Conservation (phyloP, 2,113 vertebrate species). For the Thymallus thymallus region DNA sequence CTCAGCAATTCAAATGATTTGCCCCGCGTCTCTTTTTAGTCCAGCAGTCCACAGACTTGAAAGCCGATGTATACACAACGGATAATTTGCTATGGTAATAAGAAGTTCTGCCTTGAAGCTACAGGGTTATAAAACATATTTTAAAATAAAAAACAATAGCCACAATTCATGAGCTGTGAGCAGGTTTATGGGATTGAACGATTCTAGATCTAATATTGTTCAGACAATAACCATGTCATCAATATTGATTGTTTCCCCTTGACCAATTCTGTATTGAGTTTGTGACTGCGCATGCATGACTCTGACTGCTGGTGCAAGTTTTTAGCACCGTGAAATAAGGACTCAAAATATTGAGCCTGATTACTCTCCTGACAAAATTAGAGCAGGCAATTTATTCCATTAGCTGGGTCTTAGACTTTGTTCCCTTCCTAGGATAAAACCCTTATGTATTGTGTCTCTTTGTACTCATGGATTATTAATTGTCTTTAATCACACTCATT, state of each 20-base stretch:
- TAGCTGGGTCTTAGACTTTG: slow-evolving; percentile 35
- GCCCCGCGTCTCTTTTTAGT: no score
- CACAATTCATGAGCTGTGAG: not conserved
- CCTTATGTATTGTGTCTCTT: slow-evolving; percentile 47
- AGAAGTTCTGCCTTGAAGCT: not conserved
- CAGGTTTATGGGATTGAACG: no score
- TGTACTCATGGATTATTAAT: slow-evolving; percentile 56
- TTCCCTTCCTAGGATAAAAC: slow-evolving; percentile 35
- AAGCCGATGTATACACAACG: not conserved
- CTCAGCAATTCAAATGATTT: not conserved
- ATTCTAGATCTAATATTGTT: not conserved
- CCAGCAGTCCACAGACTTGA: no score
- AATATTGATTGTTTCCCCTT: slow-evolving; percentile 8
- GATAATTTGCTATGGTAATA: not conserved
- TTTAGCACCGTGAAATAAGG: slow-evolving; percentile 22
- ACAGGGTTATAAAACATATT: not conserved
- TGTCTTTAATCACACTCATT: slow-evolving; percentile 44
- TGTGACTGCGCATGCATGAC: slow-evolving; percentile 9
- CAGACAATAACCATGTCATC: slow-evolving; percentile 29
- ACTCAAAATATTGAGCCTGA: slow-evolving; percentile 35
- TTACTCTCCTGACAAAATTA: slow-evolving; percentile 52
- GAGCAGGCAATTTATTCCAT: slow-evolving; percentile 59
- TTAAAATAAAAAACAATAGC: not conserved
- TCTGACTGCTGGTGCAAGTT: slow-evolving; percentile 24
- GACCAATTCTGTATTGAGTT: slow-evolving; percentile 35